Evolutionary conservation across 2,888 invertebrate genomes (phyloP).

Genomic region (Drosophila koepferae): DNA sequence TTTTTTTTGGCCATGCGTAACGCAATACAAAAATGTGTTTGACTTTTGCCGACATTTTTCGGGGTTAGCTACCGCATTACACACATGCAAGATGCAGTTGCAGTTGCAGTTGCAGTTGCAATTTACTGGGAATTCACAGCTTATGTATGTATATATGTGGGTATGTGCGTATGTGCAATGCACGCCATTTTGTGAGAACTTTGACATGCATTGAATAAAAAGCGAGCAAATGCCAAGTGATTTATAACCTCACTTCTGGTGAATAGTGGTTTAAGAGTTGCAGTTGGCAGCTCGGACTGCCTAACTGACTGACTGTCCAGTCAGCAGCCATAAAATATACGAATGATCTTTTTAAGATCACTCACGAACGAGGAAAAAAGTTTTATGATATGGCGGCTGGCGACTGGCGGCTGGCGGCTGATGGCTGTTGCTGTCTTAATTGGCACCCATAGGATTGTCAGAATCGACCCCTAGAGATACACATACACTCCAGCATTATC

Average conservation of each 20-base stretch:
- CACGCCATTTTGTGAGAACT: conserved; percentile 62
- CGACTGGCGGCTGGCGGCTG: conserved; percentile 28
- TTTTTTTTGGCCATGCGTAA: conserved; percentile 50
- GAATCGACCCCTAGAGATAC: conserved; percentile 63
- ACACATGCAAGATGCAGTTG: conserved; percentile 36
- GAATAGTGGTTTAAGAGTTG: conserved; percentile 54
- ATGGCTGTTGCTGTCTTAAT: conserved; percentile 63
- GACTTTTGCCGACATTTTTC: conserved; percentile 71
- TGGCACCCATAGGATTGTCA: conserved; percentile 68
- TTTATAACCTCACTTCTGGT: conserved; percentile 66
- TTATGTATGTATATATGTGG: conserved; percentile 29
- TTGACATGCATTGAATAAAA: conserved; percentile 71
- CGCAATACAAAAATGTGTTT: conserved; percentile 56
- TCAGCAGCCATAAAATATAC: conserved; percentile 60
- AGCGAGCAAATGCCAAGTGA: conserved; percentile 60
- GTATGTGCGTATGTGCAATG: neutral
- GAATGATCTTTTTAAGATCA: conserved; percentile 72
- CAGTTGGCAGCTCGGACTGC: conserved; percentile 25
- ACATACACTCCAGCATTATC: conserved; percentile 36
- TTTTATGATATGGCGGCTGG: conserved; percentile 64
- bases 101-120: conserved; percentile 51
- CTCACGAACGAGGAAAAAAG: conserved; percentile 70
- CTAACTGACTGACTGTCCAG: conserved; percentile 2
- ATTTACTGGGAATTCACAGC: conserved; percentile 73
- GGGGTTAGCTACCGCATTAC: conserved; percentile 75